phyloP scores from a whole-genome alignment of 2,888 invertebrate species.

The Rotaria macrura region DNA sequence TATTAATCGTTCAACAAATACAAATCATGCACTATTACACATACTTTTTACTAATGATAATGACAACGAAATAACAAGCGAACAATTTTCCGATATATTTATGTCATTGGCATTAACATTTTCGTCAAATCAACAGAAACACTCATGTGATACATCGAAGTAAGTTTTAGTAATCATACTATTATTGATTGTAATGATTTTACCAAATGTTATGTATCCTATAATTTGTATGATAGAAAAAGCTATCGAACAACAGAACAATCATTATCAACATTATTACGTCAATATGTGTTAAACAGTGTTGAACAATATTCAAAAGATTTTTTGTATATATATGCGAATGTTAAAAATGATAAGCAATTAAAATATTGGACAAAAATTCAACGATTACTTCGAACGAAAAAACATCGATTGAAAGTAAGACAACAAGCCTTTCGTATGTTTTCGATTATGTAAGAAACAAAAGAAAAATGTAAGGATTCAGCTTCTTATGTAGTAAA shows the following conservation, averaged over 20 bases:
- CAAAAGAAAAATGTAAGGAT: no score
- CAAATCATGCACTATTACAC: neutral
- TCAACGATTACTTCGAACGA: neutral
- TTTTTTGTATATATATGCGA: neutral
- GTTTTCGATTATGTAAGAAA: no score
- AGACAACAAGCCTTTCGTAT: no score
- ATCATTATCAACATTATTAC: neutral
- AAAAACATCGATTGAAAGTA: neutral
- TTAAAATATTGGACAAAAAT: neutral
- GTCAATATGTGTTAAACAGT: neutral
- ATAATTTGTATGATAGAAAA: neutral
- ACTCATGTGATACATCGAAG: neutral
- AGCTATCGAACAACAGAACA: neutral
- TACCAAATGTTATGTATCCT: neutral
- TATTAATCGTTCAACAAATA: neutral
- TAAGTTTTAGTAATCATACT: neutral
- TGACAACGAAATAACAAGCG: neutral
- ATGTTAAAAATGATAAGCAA: neutral
- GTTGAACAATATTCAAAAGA: neutral
- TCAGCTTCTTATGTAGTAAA: no score
- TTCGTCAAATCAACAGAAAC: neutral
- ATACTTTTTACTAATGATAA: neutral
- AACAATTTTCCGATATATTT: neutral
- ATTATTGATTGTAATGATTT: neutral
- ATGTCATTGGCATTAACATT: neutral